Conservation (phyloP, 2,797 vertebrate species). For the Sebastes diploproa region DNA sequence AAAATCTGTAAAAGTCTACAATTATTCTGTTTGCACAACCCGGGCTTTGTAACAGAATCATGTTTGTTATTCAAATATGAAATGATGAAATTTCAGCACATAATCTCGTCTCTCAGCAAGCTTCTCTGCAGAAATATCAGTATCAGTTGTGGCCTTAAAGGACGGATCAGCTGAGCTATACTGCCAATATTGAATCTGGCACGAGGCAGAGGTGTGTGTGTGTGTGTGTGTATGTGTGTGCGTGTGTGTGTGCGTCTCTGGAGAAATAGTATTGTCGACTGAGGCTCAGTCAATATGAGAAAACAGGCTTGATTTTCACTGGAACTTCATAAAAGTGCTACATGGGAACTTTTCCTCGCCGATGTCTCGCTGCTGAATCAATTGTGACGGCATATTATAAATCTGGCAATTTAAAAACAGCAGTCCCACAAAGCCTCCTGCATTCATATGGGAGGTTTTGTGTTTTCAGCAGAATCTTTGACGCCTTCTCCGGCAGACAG, state of each 20-base stretch:
- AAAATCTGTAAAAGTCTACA: not conserved
- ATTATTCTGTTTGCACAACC: not conserved
- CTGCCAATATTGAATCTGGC: conserved; percentile 15
- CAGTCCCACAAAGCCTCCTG: not conserved
- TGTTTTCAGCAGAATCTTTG: conserved; percentile 51
- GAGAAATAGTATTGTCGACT: conserved; percentile 13
- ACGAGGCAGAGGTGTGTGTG: not conserved
- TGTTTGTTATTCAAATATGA: not conserved
- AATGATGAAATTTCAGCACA: not conserved
- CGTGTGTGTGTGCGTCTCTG: not conserved
- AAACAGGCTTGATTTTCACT: conserved; percentile 23
- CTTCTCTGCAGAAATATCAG: not conserved
- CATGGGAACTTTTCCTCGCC: conserved; percentile 19
- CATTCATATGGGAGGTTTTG: conserved; percentile 30
- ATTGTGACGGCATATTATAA: conserved; percentile 28
- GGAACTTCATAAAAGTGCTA: conserved; percentile 24
- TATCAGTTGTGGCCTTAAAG: not conserved
- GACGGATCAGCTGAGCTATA: not conserved
- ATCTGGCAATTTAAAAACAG: conserved; percentile 20
- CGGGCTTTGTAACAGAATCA: not conserved
- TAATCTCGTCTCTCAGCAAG: not conserved
- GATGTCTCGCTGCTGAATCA: conserved; percentile 22
- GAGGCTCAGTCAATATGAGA: conserved; percentile 18
- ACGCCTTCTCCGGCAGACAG: conserved; percentile 2
- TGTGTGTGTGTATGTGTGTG: not conserved